Evolutionary conservation across 2,888 invertebrate species (phyloP), one percentile per base, ranked within the genome.

Genomic region (Diarsia brunnea): DNA sequence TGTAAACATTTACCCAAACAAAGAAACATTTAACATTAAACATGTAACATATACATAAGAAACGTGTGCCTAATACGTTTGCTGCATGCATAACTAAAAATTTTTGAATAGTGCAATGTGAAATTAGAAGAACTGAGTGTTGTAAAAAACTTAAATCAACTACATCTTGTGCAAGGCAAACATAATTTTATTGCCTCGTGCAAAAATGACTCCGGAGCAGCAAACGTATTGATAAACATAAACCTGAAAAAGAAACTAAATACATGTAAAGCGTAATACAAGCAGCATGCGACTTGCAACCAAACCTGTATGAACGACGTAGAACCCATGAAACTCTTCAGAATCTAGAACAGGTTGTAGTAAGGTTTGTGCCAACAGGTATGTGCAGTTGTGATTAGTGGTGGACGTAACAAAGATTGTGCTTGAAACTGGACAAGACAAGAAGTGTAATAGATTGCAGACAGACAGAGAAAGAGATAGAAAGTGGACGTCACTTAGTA

Each of bases 281-380:
- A 90, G 90, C 93, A 89, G 78, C 95, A 95, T 95, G 95, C 95
- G 95, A 95, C 91, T 92, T 89, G 85, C 90, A 83, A 92, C 86
- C 73, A 90, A 88, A 88, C 81, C 84, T 80, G 79, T 68, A 69
- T 31, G 80, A 87, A 88, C 84, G 87, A 90, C 90, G 88, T 78
- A 67, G 85, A 61, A 81, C 90, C 89, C 82, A 61, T 77, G 81
- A 85, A 85, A 64, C 64, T 74, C 69, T 75, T 83, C 73, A 63
- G 66, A 82, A 77, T 79, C 60, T 81, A 80, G 51, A 79, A 80
- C 24, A 78, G 69, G 77, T 73, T 80, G 77, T 78, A 78, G 78
- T 82, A 72, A 79, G 72, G 68, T 79, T 65, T 84, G 88, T 87
- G 89, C 82, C 73, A 82, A 79, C 61, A 87, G 75, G 69, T 82